These are phyloP conservation scores for Pseudobourletiella spinata DNA, from an alignment of 1,140 invertebrate species.

Conservation along the genomic window DNA sequence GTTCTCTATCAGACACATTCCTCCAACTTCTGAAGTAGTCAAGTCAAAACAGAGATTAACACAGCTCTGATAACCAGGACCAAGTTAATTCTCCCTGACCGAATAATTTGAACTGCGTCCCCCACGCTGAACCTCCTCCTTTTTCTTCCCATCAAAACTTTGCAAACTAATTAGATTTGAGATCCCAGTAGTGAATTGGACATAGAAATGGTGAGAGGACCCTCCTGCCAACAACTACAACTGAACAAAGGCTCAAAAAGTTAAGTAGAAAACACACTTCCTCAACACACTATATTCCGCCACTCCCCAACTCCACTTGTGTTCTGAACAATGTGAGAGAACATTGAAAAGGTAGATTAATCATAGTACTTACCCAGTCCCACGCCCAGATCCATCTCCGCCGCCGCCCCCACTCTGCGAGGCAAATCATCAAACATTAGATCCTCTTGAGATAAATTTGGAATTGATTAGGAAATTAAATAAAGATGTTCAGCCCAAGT, in stretches of 20 bases:
- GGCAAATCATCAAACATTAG: slow-evolving; percentile 1
- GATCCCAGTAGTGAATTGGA: neutral
- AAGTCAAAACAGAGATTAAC: no score
- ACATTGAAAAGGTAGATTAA: slow-evolving; percentile 15
- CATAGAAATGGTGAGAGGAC: neutral
- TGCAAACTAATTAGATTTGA: neutral
- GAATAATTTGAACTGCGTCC: no score
- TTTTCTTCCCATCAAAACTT: no score
- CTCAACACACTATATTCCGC: neutral
- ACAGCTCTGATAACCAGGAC: no score
- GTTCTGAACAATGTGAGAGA: no score
- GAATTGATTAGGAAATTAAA: neutral
- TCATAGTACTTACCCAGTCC: slow-evolving; percentile 59
- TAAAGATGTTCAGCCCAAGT: no score
- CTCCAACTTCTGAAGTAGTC: no score
- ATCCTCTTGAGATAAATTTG: neutral
- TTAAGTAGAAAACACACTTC: neutral
- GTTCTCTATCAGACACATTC: no score
- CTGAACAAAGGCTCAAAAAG: neutral
- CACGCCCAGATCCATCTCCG: slow-evolving; percentile 59
- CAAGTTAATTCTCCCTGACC: no score
- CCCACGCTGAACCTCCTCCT: no score
- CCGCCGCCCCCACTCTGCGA: slow-evolving; percentile 60
- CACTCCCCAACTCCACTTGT: slow-evolving; percentile 4
- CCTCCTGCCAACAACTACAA: neutral